Evolutionary conservation across 2,113 vertebrate species (phyloP).

Genomic region (Elaphurus davidianus): DNA sequence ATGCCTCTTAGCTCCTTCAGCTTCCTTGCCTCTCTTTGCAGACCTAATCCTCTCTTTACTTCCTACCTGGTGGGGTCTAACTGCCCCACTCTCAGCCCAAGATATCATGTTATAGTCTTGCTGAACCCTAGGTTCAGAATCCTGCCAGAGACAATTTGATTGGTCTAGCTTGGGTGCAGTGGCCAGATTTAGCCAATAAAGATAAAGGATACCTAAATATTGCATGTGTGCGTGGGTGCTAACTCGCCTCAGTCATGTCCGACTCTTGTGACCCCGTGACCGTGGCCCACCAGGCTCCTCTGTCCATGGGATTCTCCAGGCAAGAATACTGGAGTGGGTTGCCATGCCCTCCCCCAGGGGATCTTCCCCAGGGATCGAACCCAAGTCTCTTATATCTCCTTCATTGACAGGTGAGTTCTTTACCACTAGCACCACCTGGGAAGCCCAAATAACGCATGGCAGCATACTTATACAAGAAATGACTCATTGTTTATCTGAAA

Average conservation of each 20-base stretch:
- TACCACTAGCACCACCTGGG: not conserved
- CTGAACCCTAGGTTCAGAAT: not conserved
- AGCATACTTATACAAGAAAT: not conserved
- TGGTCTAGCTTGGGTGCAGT: not conserved
- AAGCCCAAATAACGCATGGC: not conserved
- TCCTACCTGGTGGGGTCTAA: not conserved
- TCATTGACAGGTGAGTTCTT: not conserved
- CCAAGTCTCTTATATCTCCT: not conserved
- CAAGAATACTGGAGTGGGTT: not conserved
- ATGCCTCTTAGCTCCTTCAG: not conserved
- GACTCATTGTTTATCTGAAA: not conserved
- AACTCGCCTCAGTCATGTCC: not conserved
- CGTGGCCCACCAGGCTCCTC: not conserved
- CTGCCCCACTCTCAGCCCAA: not conserved
- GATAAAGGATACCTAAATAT: not conserved
- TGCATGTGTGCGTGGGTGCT: not conserved
- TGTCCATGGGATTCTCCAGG: not conserved
- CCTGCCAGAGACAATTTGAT: not conserved
- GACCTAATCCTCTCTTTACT: not conserved
- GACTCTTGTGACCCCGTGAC: not conserved
- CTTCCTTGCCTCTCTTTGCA: not conserved
- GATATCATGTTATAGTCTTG: not conserved
- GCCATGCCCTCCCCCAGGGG: not conserved
- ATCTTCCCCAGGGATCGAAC: not conserved
- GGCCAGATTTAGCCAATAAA: not conserved